Evolutionary conservation across 1,140 invertebrate species (phyloP), one percentile per base, ranked within the genome.

Genomic region (Harpegnathos saltator): DNA sequence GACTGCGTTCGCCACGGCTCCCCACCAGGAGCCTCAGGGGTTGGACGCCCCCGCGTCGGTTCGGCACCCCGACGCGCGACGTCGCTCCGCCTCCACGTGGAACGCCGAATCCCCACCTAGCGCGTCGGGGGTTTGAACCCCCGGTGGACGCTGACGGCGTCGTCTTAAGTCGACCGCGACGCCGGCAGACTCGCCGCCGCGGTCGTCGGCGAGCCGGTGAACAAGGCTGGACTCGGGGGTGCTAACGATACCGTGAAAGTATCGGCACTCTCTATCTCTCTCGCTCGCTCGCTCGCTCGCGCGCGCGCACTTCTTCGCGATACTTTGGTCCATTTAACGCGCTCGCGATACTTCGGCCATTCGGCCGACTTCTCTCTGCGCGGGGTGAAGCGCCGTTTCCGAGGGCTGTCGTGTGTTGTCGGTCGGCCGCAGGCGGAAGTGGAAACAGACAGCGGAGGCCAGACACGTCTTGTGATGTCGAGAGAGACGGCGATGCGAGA

Each of bases 71-170:
- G 92, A 91, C 90, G 92, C 92, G 92, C 92, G 89, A 90, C 92
- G 86, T 91, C 87, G 93, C 92, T 92, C 93, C 93, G 93, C 93
- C 93, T 93, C 84, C 89, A 86, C 74, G 85, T 84, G 86, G 59
- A 87, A 87, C 85, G 52, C 86, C 82, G 62, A 80, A 80, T 71
- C 75, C 75, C 75, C 75, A 80, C 75, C 65, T 80, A 69, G 75
- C 33, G 33, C 48, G 29, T 52, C 65, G 69, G 54, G 65, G 52
- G 75, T 19, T 71, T 71, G 75, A 80, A 58, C 58, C 85, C 62
- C 83, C 58, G 44, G 50, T 86, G 65, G 63, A 82, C 69, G 48
- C 72, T 62, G 50, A 56, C 77, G 59, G 68, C 66, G 17, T 63
- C 69, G 65, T 81, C 63, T 73, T 73, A 68, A 83, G 81, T 74